Conservation (phyloP, 2,888 invertebrate species). For the Scaeva pyrastri region DNA sequence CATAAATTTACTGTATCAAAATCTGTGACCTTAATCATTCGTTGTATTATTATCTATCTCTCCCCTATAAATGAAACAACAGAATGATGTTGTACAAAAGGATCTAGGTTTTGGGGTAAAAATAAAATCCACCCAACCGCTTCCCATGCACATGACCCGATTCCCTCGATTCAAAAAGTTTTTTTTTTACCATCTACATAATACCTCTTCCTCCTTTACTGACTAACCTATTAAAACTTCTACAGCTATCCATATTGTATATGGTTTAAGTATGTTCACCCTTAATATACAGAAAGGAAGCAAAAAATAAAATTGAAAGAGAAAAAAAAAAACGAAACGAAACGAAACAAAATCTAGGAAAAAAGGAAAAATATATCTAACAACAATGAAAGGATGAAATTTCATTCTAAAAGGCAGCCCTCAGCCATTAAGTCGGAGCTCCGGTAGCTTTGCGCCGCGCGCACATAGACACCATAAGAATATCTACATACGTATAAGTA, state of each 20-base stretch:
- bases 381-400: conserved; percentile 70
- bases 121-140: conserved; percentile 30
- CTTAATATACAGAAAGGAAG: conserved; percentile 44
- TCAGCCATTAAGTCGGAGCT: conserved; percentile 66
- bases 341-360: conserved; percentile 48
- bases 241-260: conserved; percentile 27
- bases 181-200: conserved; percentile 9
- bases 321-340: conserved; percentile 15
- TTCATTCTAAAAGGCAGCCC: conserved; percentile 69
- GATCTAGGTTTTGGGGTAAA: conserved; percentile 26
- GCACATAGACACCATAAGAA: background rate
- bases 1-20: conserved; percentile 45
- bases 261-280: conserved; percentile 28
- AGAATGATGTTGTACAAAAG: conserved; percentile 36
- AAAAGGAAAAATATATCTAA: conserved; percentile 41
- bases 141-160: conserved; percentile 68
- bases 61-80: conserved; percentile 21
- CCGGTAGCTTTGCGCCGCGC: conserved; percentile 32
- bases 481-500: background rate
- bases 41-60: conserved; percentile 8
- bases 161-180: conserved; percentile 57
- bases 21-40: conserved; percentile 46
- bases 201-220: background rate
- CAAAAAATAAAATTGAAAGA: conserved; percentile 35
- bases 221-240: conserved; percentile 35